Conservation (phyloP, 2,113 vertebrate species). For the Strix aluco region DNA sequence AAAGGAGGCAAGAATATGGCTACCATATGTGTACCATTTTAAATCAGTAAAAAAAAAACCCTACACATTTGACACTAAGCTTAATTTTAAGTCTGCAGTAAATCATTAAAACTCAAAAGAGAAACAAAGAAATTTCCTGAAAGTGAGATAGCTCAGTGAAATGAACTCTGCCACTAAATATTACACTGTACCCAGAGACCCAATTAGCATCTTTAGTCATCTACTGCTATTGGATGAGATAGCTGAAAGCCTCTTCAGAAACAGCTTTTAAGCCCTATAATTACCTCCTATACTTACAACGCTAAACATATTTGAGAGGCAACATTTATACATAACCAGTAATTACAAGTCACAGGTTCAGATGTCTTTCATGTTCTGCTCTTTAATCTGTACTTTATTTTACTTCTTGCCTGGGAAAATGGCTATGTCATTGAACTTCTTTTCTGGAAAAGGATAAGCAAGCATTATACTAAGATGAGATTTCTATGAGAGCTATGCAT, state of each 20-base stretch:
- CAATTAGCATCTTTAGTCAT: conserved; percentile 63
- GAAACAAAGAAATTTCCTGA: conserved; percentile 29
- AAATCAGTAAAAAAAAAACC: neutral
- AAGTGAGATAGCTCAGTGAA: conserved; percentile 23
- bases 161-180: conserved; percentile 44
- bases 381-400: conserved; percentile 57
- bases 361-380: conserved; percentile 55
- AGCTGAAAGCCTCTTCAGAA: conserved; percentile 65
- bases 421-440: neutral
- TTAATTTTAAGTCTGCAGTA: neutral
- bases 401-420: conserved; percentile 49
- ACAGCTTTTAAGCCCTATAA: conserved; percentile 62
- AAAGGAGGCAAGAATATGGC: neutral
- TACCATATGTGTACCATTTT: neutral
- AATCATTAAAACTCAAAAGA: neutral
- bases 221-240: conserved; percentile 38
- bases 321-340: conserved; percentile 61
- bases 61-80: neutral
- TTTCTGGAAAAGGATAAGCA: neutral
- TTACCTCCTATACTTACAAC: conserved; percentile 58
- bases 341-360: conserved; percentile 69
- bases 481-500: neutral
- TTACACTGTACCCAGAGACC: conserved; percentile 40
- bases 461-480: neutral
- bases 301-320: conserved; percentile 67